Conservation (phyloP, 35 echinoderm and acorn worm genomes). For the Apostichopus japonicus region DNA sequence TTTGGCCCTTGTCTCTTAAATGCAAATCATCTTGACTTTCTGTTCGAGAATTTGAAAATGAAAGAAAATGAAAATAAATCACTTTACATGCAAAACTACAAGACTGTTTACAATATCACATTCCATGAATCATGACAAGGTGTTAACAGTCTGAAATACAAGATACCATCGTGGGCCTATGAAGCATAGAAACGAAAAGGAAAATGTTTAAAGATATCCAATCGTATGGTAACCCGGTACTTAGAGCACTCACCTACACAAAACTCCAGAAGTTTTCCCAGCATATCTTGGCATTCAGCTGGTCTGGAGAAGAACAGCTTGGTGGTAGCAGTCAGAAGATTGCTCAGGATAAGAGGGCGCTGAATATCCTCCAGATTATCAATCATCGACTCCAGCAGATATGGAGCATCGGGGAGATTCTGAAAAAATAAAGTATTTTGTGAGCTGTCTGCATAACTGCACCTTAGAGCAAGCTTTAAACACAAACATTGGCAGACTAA, state of each 20-base stretch:
- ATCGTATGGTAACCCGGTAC: no score
- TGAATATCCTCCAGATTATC: constrained; percentile 76
- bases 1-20: constrained; percentile 9
- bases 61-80: no score
- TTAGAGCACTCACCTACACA: constrained; percentile 64
- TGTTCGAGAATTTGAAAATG: not conserved
- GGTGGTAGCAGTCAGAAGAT: constrained; percentile 77
- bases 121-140: no score
- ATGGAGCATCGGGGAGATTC: constrained; percentile 82
- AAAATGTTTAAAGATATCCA: no score
- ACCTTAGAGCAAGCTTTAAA: no score
- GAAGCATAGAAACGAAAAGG: no score
- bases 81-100: no score
- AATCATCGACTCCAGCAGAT: constrained; percentile 82
- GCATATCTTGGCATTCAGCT: constrained; percentile 93
- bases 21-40: not conserved
- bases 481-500: no score
- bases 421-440: constrained; percentile 32
- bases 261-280: constrained; percentile 83
- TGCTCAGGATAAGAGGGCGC: constrained; percentile 43
- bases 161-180: no score
- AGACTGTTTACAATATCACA: no score
- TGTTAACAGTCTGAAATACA: no score
- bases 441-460: no score
- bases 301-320: constrained; percentile 96